phyloP scores from a whole-genome alignment of 1,140 invertebrate species.

The Camponotus pennsylvanicus region DNA sequence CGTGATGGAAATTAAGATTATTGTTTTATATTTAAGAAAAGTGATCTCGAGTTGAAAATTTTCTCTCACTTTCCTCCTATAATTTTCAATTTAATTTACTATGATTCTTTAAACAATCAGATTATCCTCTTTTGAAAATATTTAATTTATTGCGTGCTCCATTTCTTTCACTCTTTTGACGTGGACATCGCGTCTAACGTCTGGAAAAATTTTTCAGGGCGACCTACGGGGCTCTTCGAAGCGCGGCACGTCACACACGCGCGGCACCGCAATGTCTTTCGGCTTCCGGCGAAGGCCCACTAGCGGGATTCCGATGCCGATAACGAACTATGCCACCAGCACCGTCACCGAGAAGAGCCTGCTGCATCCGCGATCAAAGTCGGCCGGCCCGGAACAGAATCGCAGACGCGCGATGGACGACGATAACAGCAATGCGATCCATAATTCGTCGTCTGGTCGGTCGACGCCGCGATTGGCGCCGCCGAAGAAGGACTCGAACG shows the following conservation, averaged over 20 bases:
- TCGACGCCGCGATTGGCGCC: constrained; percentile 86
- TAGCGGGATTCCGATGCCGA: constrained; percentile 85
- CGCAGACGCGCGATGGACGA: constrained; percentile 79
- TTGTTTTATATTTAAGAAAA: too few species aligned
- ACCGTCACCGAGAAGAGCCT: constrained; percentile 69
- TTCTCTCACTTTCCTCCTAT: too few species aligned
- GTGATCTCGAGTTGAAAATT: too few species aligned
- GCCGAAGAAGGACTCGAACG: constrained; percentile 86
- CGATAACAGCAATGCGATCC: constrained; percentile 64
- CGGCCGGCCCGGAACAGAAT: constrained; percentile 82
- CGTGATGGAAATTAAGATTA: constrained; percentile 23
- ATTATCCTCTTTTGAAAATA: too few species aligned
- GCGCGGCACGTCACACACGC: constrained; percentile 86
- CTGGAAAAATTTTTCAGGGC: constrained; percentile 70
- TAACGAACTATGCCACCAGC: constrained; percentile 77
- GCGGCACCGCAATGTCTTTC: constrained; percentile 90
- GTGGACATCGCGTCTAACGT: neutral
- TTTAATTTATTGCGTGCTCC: neutral
- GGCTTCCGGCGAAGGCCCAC: constrained; percentile 89
- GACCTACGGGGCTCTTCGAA: constrained; percentile 87
- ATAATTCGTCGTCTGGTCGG: constrained; percentile 83
- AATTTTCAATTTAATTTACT: too few species aligned
- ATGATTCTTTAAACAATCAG: too few species aligned
- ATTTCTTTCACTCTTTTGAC: neutral
- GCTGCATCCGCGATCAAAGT: constrained; percentile 82